A percentile compares a stretch with the other conserved stretches of the same genome.
Evolutionary conservation across 2,888 invertebrate species (phyloP).

Genomic region (Diplolepis rosae): DNA sequence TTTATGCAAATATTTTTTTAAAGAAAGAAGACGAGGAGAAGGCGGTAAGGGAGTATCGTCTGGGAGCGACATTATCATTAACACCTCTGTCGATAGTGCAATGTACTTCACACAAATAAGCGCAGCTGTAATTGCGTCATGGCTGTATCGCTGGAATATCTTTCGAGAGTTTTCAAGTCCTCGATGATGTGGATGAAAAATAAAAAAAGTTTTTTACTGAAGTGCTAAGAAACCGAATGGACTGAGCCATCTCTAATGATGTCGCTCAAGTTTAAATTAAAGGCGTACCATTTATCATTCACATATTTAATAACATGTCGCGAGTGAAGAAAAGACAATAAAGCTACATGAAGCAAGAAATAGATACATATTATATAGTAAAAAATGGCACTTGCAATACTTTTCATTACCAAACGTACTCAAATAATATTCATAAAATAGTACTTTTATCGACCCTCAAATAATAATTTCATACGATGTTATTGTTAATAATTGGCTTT

Average conservation of each 20-base stretch:
- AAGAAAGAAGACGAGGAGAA: conserved; percentile 30
- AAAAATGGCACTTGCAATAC: too few relatives aligned
- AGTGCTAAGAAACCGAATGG: neutral
- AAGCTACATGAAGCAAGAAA: neutral
- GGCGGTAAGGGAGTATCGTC: conserved; percentile 29
- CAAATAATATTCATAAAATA: too few relatives aligned
- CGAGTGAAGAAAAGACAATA: neutral
- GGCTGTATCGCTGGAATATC: conserved; percentile 53
- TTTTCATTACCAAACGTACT: too few relatives aligned
- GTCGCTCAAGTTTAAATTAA: conserved; percentile 9
- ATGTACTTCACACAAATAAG: conserved; percentile 72
- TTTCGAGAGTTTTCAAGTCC: conserved; percentile 50
- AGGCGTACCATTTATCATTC: neutral
- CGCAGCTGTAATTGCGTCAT: conserved; percentile 69
- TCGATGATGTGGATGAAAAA: conserved; percentile 51
- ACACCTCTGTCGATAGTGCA: conserved; percentile 64
- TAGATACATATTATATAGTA: neutral
- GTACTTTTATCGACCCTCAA: neutral
- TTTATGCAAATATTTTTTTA: too few relatives aligned
- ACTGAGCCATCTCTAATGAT: conserved; percentile 17
- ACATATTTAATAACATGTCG: neutral
- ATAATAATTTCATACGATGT: too few relatives aligned
- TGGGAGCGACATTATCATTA: conserved; percentile 62
- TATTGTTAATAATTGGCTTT: too few relatives aligned
- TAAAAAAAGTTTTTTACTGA: conserved; percentile 47